Evolutionary conservation across 2,113 vertebrate species (phyloP).

Genomic region (Damaliscus lunatus): DNA sequence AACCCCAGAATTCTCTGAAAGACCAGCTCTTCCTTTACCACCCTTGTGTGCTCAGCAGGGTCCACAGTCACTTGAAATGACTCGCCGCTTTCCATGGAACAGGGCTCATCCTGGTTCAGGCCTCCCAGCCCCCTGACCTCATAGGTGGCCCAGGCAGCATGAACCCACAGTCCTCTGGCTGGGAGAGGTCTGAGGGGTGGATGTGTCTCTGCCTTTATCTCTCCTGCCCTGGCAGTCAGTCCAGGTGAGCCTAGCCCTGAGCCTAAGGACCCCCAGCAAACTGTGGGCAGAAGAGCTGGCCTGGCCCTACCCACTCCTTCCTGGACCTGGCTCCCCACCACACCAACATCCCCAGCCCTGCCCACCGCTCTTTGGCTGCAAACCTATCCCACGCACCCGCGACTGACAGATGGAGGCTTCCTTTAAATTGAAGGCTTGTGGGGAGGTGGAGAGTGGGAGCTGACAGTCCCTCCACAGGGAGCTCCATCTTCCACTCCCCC

Average conservation of each 20-base stretch:
- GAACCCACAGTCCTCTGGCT: background rate
- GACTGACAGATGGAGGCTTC: slow-evolving; percentile 67
- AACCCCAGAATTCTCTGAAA: background rate
- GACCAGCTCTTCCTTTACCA: background rate
- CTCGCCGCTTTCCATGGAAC: fast-evolving
- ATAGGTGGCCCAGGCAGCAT: background rate
- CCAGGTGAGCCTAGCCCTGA: background rate
- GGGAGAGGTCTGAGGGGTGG: background rate
- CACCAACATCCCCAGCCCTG: background rate
- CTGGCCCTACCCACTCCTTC: background rate
- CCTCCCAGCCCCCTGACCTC: background rate
- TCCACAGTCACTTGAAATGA: background rate
- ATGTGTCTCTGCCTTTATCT: background rate
- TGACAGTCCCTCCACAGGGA: background rate
- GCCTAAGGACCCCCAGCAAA: background rate
- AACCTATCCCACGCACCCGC: background rate
- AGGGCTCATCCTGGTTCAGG: background rate
- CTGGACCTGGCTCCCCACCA: background rate
- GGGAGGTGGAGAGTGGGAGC: slow-evolving; percentile 46
- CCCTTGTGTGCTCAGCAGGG: background rate
- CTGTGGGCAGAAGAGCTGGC: background rate
- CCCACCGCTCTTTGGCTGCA: background rate
- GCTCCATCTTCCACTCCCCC: background rate
- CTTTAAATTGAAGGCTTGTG: slow-evolving; percentile 46
- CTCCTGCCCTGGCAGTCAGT: background rate